Evolutionary conservation across 2,113 vertebrate genomes (phyloP).

Genomic region (Dissostichus mawsoni): DNA sequence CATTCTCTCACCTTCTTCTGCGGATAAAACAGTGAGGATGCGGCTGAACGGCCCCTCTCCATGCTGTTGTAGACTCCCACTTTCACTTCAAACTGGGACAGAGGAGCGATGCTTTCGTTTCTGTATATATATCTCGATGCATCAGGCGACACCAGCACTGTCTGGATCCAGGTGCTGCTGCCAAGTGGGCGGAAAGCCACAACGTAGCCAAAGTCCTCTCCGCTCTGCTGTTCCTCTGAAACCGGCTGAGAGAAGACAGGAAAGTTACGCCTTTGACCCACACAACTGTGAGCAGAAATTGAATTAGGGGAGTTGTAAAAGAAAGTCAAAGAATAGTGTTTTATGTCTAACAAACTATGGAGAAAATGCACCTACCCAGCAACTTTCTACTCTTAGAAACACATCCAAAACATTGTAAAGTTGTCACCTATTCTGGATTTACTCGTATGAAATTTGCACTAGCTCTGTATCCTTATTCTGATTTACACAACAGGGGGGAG

Average conservation of each 20-base stretch:
- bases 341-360: conserved; percentile 24
- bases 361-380: not conserved
- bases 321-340: conserved; percentile 23
- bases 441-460: conserved; percentile 43
- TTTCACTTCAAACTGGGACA: conserved; percentile 90
- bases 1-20: conserved; percentile 87
- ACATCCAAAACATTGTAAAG: conserved; percentile 41
- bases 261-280: conserved; percentile 41
- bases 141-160: conserved; percentile 86
- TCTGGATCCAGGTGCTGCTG: conserved; percentile 87
- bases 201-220: conserved; percentile 90
- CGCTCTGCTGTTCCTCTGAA: conserved; percentile 91
- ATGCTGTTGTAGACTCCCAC: conserved; percentile 90
- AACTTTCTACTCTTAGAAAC: conserved; percentile 14
- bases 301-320: conserved; percentile 15
- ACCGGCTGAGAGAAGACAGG: conserved; percentile 83
- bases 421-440: conserved; percentile 52
- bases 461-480: conserved; percentile 55
- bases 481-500: conserved; percentile 67
- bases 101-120: conserved; percentile 87
- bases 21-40: conserved; percentile 84
- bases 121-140: conserved; percentile 87
- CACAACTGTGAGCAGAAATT: conserved; percentile 41
- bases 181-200: conserved; percentile 87
- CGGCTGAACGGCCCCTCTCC: conserved; percentile 87